A percentile compares a stretch with the other conserved stretches of the same genome.
Evolutionary conservation across 1,140 invertebrate species (phyloP).

Genomic region (Drosophila pectinifera): DNA sequence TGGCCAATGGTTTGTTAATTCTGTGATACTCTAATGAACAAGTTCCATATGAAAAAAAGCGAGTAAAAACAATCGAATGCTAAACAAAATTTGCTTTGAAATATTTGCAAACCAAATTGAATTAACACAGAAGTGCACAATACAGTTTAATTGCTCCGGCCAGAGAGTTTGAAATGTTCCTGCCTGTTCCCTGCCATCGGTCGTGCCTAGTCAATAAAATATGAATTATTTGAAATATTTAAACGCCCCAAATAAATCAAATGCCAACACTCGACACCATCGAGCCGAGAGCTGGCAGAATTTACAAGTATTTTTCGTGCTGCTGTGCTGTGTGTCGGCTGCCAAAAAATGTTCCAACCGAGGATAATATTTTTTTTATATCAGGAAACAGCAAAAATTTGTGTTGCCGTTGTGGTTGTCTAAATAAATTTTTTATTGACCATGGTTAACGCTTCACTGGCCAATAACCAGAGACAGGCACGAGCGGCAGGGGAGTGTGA

Average conservation of each 20-base stretch:
- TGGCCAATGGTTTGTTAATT: conserved; percentile 25
- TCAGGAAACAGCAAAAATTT: conserved; percentile 64
- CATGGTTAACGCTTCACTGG: conserved; percentile 80
- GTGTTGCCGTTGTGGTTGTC: conserved; percentile 69
- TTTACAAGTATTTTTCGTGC: conserved; percentile 48
- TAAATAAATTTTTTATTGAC: conserved; percentile 83
- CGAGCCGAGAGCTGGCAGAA: conserved; percentile 14
- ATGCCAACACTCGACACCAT: conserved; percentile 69
- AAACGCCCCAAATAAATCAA: conserved; percentile 72
- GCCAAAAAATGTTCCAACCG: conserved; percentile 43
- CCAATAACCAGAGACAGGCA: conserved; percentile 62
- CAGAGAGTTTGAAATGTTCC: conserved; percentile 10
- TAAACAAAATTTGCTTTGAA: conserved; percentile 47
- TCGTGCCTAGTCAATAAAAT: conserved; percentile 73
- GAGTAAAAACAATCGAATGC: conserved; percentile 9
- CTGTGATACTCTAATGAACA: not conserved
- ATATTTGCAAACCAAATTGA: conserved; percentile 62
- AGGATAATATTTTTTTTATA: conserved; percentile 51
- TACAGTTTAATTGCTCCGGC: conserved; percentile 61
- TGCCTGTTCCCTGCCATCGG: conserved; percentile 1
- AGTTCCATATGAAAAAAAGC: not conserved
- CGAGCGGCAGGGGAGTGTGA: conserved; percentile 17
- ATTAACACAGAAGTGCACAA: conserved; percentile 52
- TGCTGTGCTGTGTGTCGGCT: conserved; percentile 26
- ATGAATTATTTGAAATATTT: conserved; percentile 78